A percentile compares a stretch with the other conserved stretches of the same genome.
These are phyloP conservation scores for Podarcis raffonei DNA, from an alignment of 2,113 vertebrate species.

Conservation along the genomic window DNA sequence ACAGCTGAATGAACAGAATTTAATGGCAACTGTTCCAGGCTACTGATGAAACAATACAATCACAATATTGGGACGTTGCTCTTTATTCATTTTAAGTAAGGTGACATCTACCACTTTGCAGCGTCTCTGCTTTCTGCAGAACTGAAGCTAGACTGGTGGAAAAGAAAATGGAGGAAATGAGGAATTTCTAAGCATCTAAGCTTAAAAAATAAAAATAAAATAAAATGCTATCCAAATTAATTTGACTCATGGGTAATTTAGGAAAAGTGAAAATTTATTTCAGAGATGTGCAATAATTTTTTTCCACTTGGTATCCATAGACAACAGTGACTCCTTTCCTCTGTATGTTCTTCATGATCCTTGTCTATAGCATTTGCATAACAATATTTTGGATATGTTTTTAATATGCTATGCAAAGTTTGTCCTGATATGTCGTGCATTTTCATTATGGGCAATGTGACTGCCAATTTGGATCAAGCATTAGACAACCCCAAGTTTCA, in stretches of 20 bases:
- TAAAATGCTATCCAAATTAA: background rate
- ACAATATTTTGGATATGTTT: background rate
- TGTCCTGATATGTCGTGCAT: background rate
- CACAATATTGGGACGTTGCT: background rate
- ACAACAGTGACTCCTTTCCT: background rate
- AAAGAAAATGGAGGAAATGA: background rate
- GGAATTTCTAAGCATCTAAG: background rate
- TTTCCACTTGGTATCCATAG: background rate
- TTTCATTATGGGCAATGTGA: background rate
- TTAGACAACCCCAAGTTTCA: background rate
- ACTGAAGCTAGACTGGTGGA: background rate
- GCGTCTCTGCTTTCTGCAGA: background rate
- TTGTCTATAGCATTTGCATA: background rate
- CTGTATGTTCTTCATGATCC: background rate
- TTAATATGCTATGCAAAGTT: background rate
- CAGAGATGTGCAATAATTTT: background rate
- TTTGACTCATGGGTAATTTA: background rate
- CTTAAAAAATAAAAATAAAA: background rate
- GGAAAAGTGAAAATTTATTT: background rate
- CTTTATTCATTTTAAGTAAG: slow-evolving; percentile 2
- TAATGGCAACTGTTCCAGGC: slow-evolving; percentile 8
- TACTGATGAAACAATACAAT: background rate
- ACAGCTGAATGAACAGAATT: background rate
- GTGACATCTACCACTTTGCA: background rate
- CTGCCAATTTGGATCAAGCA: too few relatives aligned